Conservation (phyloP, 2,888 invertebrate species). For the Brachypalpus laphriformis region DNA sequence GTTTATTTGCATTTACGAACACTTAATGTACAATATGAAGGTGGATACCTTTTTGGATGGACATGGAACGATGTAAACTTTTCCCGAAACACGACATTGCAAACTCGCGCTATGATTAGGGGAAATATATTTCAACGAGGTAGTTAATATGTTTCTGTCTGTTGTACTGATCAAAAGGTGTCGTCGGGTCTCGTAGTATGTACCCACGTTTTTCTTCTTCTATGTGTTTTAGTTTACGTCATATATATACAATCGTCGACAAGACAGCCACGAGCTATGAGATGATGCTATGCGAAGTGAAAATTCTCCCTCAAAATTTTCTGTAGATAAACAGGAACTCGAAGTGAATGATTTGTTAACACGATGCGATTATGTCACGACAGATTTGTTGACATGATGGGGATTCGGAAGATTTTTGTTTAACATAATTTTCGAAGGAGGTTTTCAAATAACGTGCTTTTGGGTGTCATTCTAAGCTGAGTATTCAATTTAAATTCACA, state of each 20-base stretch:
- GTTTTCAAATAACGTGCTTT: not conserved
- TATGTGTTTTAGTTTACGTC: not conserved
- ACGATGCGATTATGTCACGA: conserved; percentile 27
- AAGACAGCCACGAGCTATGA: not conserved
- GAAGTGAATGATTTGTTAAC: conserved; percentile 11
- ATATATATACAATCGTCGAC: not conserved
- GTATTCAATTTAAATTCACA: not conserved
- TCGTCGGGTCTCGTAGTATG: conserved; percentile 11
- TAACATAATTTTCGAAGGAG: not conserved
- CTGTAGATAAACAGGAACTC: conserved; percentile 17
- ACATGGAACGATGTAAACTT: conserved; percentile 34
- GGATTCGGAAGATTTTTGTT: not conserved
- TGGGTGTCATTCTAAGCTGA: not conserved
- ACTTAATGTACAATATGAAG: conserved; percentile 15
- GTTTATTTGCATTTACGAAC: conserved; percentile 55
- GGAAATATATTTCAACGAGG: conserved; percentile 32
- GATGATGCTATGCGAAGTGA: not conserved
- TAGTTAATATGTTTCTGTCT: conserved; percentile 21
- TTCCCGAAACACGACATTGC: conserved; percentile 21
- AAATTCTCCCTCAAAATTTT: not conserved
- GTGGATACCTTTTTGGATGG: conserved; percentile 1
- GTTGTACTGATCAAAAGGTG: conserved; percentile 52
- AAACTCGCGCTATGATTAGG: conserved; percentile 4
- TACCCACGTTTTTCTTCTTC: not conserved
- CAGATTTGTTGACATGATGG: conserved; percentile 19